A percentile compares a stretch with the other conserved stretches of the same genome.
phyloP scores from a whole-genome alignment of 2,888 invertebrate species.

The Heliconius ismenius region DNA sequence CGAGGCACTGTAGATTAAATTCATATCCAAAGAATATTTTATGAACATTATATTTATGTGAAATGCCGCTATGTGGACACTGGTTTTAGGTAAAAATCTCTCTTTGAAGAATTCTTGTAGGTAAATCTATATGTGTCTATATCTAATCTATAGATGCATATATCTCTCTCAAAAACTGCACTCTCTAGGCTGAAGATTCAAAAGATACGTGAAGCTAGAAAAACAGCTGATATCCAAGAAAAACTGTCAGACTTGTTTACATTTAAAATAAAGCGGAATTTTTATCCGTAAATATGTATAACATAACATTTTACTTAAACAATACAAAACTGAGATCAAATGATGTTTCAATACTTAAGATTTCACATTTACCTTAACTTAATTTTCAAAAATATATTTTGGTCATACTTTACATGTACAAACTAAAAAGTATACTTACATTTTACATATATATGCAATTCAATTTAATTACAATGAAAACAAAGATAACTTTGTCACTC shows the following conservation, averaged over 20 bases:
- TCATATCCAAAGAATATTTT: not conserved
- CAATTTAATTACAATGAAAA: constrained; percentile 14
- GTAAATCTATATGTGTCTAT: no score
- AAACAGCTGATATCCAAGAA: not conserved
- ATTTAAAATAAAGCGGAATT: not conserved
- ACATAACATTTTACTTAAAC: not conserved
- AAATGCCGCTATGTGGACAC: not conserved
- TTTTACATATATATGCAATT: not conserved
- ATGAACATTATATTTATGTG: not conserved
- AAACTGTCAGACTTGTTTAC: not conserved
- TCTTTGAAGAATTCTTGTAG: no score
- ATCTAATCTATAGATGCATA: no score
- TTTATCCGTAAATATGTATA: not conserved
- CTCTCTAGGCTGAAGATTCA: not conserved
- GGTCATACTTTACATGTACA: not conserved
- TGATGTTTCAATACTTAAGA: not conserved
- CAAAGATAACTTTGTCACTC: constrained; percentile 22
- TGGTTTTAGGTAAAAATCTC: not conserved
- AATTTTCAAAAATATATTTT: not conserved
- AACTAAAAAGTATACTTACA: not conserved
- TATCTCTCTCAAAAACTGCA: no score
- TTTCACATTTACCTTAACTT: not conserved
- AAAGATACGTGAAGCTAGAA: not conserved
- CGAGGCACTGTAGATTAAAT: not conserved
- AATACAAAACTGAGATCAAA: not conserved